Evolutionary conservation across 2,888 invertebrate species (phyloP).

Genomic region (Volucella inanis): DNA sequence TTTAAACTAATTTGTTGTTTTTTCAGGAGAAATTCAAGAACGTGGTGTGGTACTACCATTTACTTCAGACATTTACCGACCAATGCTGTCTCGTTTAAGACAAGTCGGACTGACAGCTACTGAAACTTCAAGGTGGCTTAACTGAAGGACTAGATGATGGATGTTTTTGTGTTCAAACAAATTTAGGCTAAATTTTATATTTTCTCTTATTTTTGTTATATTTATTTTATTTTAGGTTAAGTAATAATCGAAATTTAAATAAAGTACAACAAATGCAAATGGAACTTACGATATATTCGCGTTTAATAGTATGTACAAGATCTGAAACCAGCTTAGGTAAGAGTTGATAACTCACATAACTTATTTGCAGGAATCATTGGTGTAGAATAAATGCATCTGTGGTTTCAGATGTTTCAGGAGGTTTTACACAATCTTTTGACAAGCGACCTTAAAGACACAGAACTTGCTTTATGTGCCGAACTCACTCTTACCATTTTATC

Average conservation of each 20-base stretch:
- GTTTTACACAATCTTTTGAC: no score
- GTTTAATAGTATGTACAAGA: no score
- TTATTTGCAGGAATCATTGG: no score
- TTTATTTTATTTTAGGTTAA: background rate
- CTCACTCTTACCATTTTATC: no score
- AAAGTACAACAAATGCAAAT: conserved; percentile 20
- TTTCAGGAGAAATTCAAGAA: conserved; percentile 94
- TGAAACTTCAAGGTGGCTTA: conserved; percentile 86
- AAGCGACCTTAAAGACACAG: no score
- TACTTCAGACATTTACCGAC: conserved; percentile 95
- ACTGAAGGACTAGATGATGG: conserved; percentile 64
- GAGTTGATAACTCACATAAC: no score
- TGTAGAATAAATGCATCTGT: no score
- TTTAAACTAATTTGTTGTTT: background rate
- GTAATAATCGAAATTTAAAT: conserved; percentile 17
- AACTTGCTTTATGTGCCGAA: no score
- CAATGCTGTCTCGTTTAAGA: conserved; percentile 93
- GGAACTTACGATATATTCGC: background rate
- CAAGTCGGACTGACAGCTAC: conserved; percentile 91
- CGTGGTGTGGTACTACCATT: conserved; percentile 97
- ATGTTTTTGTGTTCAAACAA: background rate
- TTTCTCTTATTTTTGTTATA: background rate
- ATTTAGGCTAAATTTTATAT: conserved; percentile 10
- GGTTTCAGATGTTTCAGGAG: no score
- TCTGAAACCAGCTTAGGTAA: no score